Evolutionary conservation across 2,113 vertebrate genomes (phyloP), one percentile per base, ranked within the genome.

Genomic region (Brachyhypopomus occidentalis): DNA sequence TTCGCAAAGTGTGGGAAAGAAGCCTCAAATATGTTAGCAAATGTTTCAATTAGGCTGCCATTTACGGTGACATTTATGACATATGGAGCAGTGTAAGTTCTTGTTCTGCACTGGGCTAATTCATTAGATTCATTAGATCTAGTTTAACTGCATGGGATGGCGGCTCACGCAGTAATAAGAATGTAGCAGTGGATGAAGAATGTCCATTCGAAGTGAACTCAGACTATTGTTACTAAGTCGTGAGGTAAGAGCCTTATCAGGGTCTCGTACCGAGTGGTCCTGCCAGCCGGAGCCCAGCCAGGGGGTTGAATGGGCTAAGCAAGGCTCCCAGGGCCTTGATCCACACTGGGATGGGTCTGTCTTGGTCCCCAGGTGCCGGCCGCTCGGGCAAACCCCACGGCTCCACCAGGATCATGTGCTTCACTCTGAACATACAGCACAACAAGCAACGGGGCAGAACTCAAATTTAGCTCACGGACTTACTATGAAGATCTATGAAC

Each of bases 321-420:
- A 96, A 91, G 79, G 96, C 96, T 63, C 96, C 95, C 6, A 98
- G 87, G 72, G 93, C 97, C 94, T 96, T 95, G 91, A 99, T 97
- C 97, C 97, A 98, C 45, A 98, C 93, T 0, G 97, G 97, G 90
- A 97, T 93, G 62, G 95, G 93, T 79, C 94, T 91, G 79, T 97
- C 96, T 0, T 95, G 91, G 48, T 96, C 95, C 4, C 83, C 90
- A 36, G 90, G 91, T 82, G 95, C 92, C 6, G 94, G 95, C 58
- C 92, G 88, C 88, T 97, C 94, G 55, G 96, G 96, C 86, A 98
- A 97, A 84, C 97, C 97, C 97, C 97, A 98, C 0, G 97, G 97
- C 83, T 99, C 97, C 90, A 98, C 97, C 90, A 99, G 90, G 84
- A 98, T 91, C 58, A 98, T 91, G 84, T 96, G 96, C 88, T 94